Evolutionary conservation across 2,888 invertebrate genomes (phyloP), one percentile per base, ranked within the genome.

Genomic region (Volucella bombylans): DNA sequence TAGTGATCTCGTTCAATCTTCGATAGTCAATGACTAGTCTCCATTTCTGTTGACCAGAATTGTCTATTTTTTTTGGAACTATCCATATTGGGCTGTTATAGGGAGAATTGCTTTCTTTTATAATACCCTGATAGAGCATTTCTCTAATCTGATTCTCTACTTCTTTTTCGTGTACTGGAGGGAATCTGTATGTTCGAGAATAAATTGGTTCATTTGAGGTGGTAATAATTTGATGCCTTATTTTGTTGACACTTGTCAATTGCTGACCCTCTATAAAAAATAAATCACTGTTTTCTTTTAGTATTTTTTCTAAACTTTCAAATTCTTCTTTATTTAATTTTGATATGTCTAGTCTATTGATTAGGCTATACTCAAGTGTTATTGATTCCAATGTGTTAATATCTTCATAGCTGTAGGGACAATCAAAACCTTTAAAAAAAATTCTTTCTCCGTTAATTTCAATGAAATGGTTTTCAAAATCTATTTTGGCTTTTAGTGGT

Each of bases 11-110:
- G 38, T 71, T 23, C 18, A 23, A 23, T 23, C 3, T 2, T 23
- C 18, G 18, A 23, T 23, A 23, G 18, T 23, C 18, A 45, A 74
- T 57, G 4, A 85, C 72, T 59, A 68, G 79, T 39, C 67, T 64
- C 65, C 73, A 83, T 41, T 78, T 73, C 43, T 73, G 52, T 69
- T 83, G 15, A 52, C 62, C 64, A 15, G 73, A 82, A 38, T 77
- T 77, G 55, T 77, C 65, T 10, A 50, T 61, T 52, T 76, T 74
- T 41, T 82, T 77, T 1, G 82, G 77, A 12, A 82, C 77, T 59
- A 82, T 72, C 82, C 77, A 77, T 59, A 82, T 64, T 9, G 76
- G 69, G 55, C 49, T 55, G 10, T 74, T 68, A 41, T 78, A 82
- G 31, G 80, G 68, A 9, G 67, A 79, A 49, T 76, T 77, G 15